Evolutionary conservation across 2,113 vertebrate genomes (phyloP).

Genomic region (Mola mola): DNA sequence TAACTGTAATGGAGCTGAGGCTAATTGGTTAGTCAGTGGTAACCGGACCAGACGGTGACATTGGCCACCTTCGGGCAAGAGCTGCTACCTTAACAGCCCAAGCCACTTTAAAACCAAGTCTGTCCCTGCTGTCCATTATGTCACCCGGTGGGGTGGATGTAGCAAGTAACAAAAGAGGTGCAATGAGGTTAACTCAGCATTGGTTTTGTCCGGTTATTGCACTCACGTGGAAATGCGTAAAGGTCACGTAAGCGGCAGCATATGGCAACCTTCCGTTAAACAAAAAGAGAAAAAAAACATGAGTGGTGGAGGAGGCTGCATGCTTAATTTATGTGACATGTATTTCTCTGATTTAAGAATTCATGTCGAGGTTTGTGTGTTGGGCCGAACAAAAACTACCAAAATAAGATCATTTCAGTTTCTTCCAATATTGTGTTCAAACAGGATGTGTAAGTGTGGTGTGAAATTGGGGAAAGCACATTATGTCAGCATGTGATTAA

Average conservation of each 20-base stretch:
- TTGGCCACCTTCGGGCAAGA: conserved; percentile 1
- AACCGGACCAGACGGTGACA: conserved; percentile 18
- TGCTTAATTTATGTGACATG: not conserved
- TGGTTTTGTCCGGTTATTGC: conserved; percentile 55
- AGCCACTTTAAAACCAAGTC: conserved; percentile 61
- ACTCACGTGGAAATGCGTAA: conserved; percentile 29
- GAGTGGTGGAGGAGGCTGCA: not conserved
- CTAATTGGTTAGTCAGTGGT: conserved; percentile 52
- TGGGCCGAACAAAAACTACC: not conserved
- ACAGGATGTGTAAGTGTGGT: not conserved
- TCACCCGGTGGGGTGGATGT: conserved; percentile 56
- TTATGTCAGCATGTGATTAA: conserved; percentile 36
- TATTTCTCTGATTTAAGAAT: not conserved
- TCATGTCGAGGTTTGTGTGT: not conserved
- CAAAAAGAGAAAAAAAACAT: conserved; percentile 4
- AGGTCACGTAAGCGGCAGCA: conserved; percentile 12
- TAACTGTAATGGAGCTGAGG: conserved; percentile 57
- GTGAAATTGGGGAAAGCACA: conserved; percentile 6
- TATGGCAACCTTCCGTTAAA: not conserved
- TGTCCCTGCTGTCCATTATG: conserved; percentile 67
- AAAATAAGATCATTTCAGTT: not conserved
- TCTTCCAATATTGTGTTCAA: not conserved
- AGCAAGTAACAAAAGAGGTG: conserved; percentile 63
- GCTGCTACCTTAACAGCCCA: conserved; percentile 38
- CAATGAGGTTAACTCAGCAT: conserved; percentile 66